Percentiles rank a stretch among this genome's conserved stretches.
These are phyloP conservation scores for Neomonachus schauinslandi DNA, from an alignment of 2,113 vertebrate species.

Conservation along the genomic window DNA sequence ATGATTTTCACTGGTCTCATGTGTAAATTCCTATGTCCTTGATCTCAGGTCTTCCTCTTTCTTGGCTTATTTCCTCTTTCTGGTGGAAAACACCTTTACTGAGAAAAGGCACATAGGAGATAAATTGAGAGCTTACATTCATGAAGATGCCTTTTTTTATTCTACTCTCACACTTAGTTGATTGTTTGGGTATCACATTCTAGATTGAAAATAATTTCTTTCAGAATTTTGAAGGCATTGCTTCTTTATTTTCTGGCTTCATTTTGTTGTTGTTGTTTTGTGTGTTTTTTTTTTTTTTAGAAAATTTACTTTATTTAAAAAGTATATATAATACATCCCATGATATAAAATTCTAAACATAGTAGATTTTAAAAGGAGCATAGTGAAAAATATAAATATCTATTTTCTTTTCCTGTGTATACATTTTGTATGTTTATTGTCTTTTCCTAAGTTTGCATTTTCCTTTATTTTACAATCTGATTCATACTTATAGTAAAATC, in stretches of 20 bases:
- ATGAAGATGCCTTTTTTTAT: not conserved
- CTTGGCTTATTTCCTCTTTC: not conserved
- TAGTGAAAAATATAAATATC: conserved; percentile 54
- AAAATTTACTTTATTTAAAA: conserved; percentile 69
- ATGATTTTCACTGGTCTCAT: not conserved
- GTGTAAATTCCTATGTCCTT: not conserved
- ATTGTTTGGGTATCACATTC: not conserved
- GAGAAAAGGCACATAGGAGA: not conserved
- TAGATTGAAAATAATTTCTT: not conserved
- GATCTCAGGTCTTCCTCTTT: not conserved
- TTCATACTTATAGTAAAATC: conserved; percentile 37
- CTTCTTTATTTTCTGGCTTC: not conserved
- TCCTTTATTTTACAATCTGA: conserved; percentile 41
- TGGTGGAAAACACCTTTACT: not conserved
- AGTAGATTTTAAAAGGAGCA: conserved; percentile 22
- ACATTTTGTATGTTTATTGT: not conserved
- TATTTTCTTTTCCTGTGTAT: conserved; percentile 47
- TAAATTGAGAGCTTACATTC: not conserved
- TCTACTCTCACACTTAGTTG: not conserved
- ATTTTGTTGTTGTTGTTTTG: not conserved
- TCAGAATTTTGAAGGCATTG: not conserved
- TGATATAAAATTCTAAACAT: conserved; percentile 38
- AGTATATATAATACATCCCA: not conserved
- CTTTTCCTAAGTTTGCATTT: conserved; percentile 44
- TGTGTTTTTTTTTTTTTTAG: not conserved